Percentiles rank a stretch among this genome's conserved stretches.
phyloP scores from a whole-genome alignment of 2,888 invertebrate genomes.

The Bembecia ichneumoniformis region DNA sequence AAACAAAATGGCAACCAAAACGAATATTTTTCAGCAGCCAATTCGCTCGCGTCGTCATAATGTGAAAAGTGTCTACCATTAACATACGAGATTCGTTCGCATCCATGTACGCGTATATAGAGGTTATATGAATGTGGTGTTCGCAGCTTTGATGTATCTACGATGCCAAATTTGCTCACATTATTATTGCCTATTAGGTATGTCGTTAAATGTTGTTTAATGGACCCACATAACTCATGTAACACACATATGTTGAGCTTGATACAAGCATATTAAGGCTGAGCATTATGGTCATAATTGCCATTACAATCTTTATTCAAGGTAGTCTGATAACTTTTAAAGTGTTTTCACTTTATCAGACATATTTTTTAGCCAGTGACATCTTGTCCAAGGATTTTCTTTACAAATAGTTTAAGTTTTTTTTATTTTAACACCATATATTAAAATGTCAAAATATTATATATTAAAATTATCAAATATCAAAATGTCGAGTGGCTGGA shows the following conservation, averaged over 20 bases:
- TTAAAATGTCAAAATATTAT: too few species aligned
- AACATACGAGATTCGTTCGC: not conserved
- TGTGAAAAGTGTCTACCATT: not conserved
- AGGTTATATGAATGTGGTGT: not conserved
- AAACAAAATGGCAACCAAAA: not conserved
- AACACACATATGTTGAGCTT: not conserved
- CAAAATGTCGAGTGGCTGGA: too few species aligned
- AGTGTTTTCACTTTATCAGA: too few species aligned
- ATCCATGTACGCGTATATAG: not conserved
- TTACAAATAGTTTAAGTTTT: too few species aligned
- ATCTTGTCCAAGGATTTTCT: too few species aligned
- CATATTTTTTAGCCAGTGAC: too few species aligned
- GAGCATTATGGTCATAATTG: too few species aligned
- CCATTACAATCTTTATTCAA: too few species aligned
- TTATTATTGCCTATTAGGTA: constrained; percentile 6
- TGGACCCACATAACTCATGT: not conserved
- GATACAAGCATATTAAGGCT: not conserved
- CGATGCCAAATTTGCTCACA: constrained; percentile 4
- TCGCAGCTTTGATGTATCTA: constrained; percentile 3
- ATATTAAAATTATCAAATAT: too few species aligned
- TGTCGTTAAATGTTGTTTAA: constrained; percentile 2
- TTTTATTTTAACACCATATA: too few species aligned
- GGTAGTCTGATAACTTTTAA: too few species aligned
- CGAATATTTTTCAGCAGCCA: not conserved
- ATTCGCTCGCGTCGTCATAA: not conserved